Percentiles rank a stretch among this genome's conserved stretches.
Evolutionary conservation across 2,888 invertebrate genomes (phyloP).

Genomic region (Sepiola atlantica): DNA sequence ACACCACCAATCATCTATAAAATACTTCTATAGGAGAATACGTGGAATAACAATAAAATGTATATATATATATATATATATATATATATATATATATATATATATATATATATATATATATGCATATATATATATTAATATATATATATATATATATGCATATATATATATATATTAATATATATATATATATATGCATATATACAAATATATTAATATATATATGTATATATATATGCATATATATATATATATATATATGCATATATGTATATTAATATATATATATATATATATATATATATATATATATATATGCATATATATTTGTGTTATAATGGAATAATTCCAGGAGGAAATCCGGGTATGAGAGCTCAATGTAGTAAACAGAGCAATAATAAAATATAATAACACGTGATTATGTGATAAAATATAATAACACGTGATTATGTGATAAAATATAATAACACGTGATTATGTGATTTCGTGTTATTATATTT

Average conservation of each 20-base stretch:
- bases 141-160: not conserved
- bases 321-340: too few relatives aligned
- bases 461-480: too few relatives aligned
- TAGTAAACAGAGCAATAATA: too few relatives aligned
- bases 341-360: too few relatives aligned
- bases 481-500: too few relatives aligned
- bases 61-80: conserved; percentile 33
- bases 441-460: too few relatives aligned
- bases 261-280: not conserved
- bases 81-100: conserved; percentile 5
- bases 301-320: not conserved
- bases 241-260: not conserved
- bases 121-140: not conserved
- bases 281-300: not conserved
- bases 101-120: conserved; percentile 25
- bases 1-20: too few relatives aligned
- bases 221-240: not conserved
- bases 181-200: not conserved
- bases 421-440: too few relatives aligned
- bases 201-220: not conserved
- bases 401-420: too few relatives aligned
- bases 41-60: too few relatives aligned
- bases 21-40: too few relatives aligned
- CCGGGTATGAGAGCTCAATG: too few relatives aligned
- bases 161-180: not conserved